Base-by-base conservation (phyloP, 2,888 invertebrate species). In the Epirrhoe alternata region DNA sequence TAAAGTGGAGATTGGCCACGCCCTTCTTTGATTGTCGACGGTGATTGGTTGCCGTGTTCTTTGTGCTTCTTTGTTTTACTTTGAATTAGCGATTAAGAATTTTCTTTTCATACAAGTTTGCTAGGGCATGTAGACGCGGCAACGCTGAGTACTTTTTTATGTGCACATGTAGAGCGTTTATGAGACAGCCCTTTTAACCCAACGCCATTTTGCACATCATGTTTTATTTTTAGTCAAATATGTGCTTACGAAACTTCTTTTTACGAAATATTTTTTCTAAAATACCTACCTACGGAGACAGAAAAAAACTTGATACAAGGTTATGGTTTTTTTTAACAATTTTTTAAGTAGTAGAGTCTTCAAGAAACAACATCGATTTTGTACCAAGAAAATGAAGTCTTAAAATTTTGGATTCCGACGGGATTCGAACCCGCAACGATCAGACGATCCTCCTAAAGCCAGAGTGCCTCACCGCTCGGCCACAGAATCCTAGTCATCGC, bases 31-130 rank as follows among this genome's bases (percentile, higher is more conserved):
- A 82, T 83, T 83, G 79, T 76, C 74, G 72, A 74, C 80, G 72
- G 78, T 83, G 90, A 92, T 92, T 92, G 92, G 92, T 83, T 76
- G 80, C 71, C 80, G 75, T 73, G 77, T 73, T 82, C 88, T 90
- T 89, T 89, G 89, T 90, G 85, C 77, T 78, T 80, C 85, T 86
- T 87, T 88, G 86, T 88, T 88, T 84, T 81, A 82, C 82, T 80
- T 83, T 79, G 87, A 87, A 88, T 88, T 88, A 86, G 84, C 84
- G 79, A 79, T 80, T 80, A 78, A 75, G 72, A 70, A 66, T 72
- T 69, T 72, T 69, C 68, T 70, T 68, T 73, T 73, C 60, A 59
- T 68, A 68, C 64, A 49, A 30, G 50, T 56, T 59, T 64, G 59
- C 52, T 60, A 51, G 67, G 57, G 67, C 56, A 60, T 53, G 68